Evolutionary conservation across 2,888 invertebrate genomes (phyloP), one percentile per base, ranked within the genome.

Genomic region (Rhabditophanes sp.): DNA sequence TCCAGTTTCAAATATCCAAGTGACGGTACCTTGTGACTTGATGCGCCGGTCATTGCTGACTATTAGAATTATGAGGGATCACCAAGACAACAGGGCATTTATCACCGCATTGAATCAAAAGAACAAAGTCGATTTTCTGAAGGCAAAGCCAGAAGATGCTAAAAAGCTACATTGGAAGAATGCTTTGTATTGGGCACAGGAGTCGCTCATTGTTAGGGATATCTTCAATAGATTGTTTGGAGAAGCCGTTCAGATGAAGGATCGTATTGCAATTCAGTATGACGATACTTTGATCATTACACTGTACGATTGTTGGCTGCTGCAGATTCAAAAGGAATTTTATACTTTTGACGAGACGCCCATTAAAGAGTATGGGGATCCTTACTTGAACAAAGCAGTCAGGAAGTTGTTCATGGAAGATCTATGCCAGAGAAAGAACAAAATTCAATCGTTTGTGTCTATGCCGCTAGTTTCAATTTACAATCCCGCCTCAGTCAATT

Each of bases 151-250:
- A 23, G 42, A 49, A 20, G 32, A 45, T 8, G 30, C 35, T 7
- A 44, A 44, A 28, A 32, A 37, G 14, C 30, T 60, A 3, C 48
- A 43, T 28, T 62, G 61, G 61, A 40, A 46, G 26, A 40, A 53
- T 16, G 49, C 61, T 2, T 28, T 61, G 27, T 46, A 47, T 26
- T 54, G 61, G 56, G 61, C 61, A 1, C 56, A 57, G 24, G 50
- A 62, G 26, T 48, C 56, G 1, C 37, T 61, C 12, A 41, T 61
- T 17, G 42, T 44, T 25, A 36, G 49, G n/a, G 59, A 62, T 23
- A 53, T 50, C 9, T 61, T 52, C 34, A 36, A 44, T 15, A 37
- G 34, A 52, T 34, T 60, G 15, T 46, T 50, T 24, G 39, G 39
- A 12, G 61, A 60, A 15, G 47, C 53, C 2, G 41, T 45, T 8